A percentile compares a stretch with the other conserved stretches of the same genome.
Evolutionary conservation across 1,140 invertebrate genomes (phyloP).

Genomic region (Agrypnia vestita): DNA sequence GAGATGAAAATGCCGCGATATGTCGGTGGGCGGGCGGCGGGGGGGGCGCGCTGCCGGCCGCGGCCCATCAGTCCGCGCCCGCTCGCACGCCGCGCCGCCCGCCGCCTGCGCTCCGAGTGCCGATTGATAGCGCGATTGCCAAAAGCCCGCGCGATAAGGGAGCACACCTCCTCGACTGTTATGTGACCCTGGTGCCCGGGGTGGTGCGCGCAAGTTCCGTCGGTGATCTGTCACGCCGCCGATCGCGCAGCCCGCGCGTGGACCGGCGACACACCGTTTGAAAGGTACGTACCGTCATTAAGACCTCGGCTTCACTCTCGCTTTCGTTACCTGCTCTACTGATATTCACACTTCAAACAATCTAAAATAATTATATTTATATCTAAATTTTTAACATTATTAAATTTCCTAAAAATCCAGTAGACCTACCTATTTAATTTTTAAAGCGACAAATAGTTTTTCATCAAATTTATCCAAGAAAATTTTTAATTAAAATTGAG

Average conservation of each 20-base stretch:
- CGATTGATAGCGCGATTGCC: constrained; percentile 23
- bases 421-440: too few species aligned
- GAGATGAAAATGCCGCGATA: constrained; percentile 45
- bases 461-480: too few species aligned
- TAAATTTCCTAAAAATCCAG: too few species aligned
- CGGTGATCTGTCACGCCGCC: constrained; percentile 30
- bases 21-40: constrained; percentile 30
- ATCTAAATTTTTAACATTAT: too few species aligned
- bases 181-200: constrained; percentile 40
- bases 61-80: constrained; percentile 41
- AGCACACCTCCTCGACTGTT: constrained; percentile 30
- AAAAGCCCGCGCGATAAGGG: constrained; percentile 29
- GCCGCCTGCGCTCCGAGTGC: constrained; percentile 37
- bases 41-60: constrained; percentile 36
- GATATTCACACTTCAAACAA: too few species aligned
- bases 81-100: constrained; percentile 38
- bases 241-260: background rate
- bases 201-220: constrained; percentile 36
- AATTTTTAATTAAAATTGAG: too few species aligned
- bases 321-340: background rate
- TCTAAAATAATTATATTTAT: too few species aligned
- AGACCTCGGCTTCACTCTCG: background rate
- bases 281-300: constrained; percentile 41
- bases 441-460: too few species aligned
- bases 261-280: constrained; percentile 9